phyloP scores from a whole-genome alignment of 30 jellyfish, hydroid and myxozoan genomes.

The Pelagia noctiluca region DNA sequence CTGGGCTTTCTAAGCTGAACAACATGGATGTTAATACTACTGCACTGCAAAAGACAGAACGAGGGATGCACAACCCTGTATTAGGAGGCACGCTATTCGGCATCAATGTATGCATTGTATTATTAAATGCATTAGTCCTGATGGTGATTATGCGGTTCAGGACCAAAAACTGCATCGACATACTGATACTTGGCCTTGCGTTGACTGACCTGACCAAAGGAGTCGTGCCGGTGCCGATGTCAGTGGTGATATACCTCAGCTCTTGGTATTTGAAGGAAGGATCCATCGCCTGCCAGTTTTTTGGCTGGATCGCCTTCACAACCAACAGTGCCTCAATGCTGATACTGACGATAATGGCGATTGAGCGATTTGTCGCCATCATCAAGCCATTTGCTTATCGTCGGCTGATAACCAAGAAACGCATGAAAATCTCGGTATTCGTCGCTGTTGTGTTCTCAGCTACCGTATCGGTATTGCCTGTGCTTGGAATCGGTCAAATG shows the following conservation, averaged over 20 bases:
- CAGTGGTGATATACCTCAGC: slow-evolving; percentile 73
- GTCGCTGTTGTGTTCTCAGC: slow-evolving; percentile 69
- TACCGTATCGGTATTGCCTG: slow-evolving; percentile 73
- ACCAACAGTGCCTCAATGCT: slow-evolving; percentile 93
- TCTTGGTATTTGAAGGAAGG: slow-evolving; percentile 54
- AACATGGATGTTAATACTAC: slow-evolving; percentile 23
- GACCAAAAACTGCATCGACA: slow-evolving; percentile 72
- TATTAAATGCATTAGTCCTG: slow-evolving; percentile 68
- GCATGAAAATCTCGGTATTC: slow-evolving; percentile 54
- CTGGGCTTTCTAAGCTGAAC: too few relatives aligned
- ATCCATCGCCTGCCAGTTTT: slow-evolving; percentile 69
- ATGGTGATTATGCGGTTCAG: slow-evolving; percentile 83
- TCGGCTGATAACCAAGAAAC: slow-evolving; percentile 68
- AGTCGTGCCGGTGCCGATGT: slow-evolving; percentile 86
- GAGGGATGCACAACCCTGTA: slow-evolving; percentile 63
- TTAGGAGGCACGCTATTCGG: slow-evolving; percentile 84
- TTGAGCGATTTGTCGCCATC: slow-evolving; percentile 87
- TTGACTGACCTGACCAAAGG: slow-evolving; percentile 90
- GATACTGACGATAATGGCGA: slow-evolving; percentile 82
- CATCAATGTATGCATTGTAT: slow-evolving; percentile 66
- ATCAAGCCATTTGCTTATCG: slow-evolving; percentile 84
- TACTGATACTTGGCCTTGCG: slow-evolving; percentile 81
- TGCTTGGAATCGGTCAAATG: slow-evolving; percentile 82
- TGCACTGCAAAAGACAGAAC: background rate
- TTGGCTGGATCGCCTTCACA: slow-evolving; percentile 92